Conservation (phyloP, 2,797 vertebrate genomes). For the Clarias pachynema region DNA sequence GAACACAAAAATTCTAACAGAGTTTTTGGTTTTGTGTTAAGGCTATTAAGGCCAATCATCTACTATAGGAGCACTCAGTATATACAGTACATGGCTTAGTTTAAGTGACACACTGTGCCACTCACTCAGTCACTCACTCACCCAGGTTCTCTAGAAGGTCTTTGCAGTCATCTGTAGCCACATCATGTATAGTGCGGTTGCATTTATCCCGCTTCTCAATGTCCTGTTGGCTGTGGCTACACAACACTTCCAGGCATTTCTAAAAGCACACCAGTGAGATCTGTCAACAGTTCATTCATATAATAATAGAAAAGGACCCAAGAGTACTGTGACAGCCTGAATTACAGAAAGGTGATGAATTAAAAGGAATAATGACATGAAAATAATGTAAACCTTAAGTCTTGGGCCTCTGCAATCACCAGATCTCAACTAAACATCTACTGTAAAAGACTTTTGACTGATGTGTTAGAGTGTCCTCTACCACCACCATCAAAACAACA, state of each 20-base stretch:
- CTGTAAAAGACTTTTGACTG: not conserved
- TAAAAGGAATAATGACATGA: not conserved
- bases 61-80: not conserved
- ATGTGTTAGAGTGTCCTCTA: not conserved
- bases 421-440: not conserved
- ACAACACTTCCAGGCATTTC: constrained; percentile 94
- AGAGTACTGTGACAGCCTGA: not conserved
- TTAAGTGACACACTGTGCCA: not conserved
- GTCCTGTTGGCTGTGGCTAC: constrained; percentile 87
- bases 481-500: not conserved
- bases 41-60: not conserved
- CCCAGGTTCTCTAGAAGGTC: constrained; percentile 86
- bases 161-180: constrained; percentile 97
- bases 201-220: constrained; percentile 89
- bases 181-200: constrained; percentile 88
- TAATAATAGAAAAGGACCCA: not conserved
- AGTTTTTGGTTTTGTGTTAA: not conserved
- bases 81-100: not conserved
- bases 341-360: not conserved
- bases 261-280: constrained; percentile 69
- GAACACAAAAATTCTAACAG: not conserved
- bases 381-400: not conserved
- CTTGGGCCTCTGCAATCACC: not conserved
- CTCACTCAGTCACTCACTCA: not conserved
- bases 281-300: not conserved